phyloP scores from a whole-genome alignment of 2,113 vertebrate species.

The Leucosticte australis region DNA sequence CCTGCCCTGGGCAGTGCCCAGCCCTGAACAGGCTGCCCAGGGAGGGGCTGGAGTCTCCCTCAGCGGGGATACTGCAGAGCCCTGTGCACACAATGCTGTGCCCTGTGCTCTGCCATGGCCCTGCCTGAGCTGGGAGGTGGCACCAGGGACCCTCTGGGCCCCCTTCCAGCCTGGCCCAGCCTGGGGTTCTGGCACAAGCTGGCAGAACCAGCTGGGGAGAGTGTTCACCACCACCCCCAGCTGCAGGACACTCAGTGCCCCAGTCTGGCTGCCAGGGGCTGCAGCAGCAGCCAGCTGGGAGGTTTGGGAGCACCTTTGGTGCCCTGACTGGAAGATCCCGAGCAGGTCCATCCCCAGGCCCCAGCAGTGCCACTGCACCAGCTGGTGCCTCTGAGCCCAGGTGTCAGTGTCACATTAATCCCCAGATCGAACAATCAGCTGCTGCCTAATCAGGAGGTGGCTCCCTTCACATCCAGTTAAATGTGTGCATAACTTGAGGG shows the following conservation, averaged over 20 bases:
- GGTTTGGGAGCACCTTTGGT: fast-evolving
- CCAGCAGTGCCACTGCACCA: background rate
- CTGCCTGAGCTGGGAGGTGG: background rate
- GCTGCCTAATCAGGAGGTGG: background rate
- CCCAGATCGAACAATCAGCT: background rate
- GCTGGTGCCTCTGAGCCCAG: background rate
- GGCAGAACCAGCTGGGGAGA: background rate
- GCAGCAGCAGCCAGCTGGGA: background rate
- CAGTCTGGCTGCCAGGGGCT: background rate
- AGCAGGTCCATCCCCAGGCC: fast-evolving
- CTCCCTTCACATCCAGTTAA: background rate
- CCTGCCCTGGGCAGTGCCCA: background rate
- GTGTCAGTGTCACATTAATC: background rate
- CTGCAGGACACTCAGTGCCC: background rate
- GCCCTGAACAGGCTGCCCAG: background rate
- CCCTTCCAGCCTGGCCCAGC: background rate
- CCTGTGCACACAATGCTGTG: background rate
- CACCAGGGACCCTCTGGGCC: background rate
- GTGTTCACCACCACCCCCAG: fast-evolving
- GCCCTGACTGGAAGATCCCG: fast-evolving
- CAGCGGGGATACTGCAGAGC: background rate
- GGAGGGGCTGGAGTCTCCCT: background rate
- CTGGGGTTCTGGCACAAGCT: background rate
- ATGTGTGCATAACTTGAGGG: background rate
- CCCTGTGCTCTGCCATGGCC: background rate